A percentile compares a stretch with the other conserved stretches of the same genome.
phyloP scores from a whole-genome alignment of 1,140 invertebrate species.

The Pseudomyrmex concolor region DNA sequence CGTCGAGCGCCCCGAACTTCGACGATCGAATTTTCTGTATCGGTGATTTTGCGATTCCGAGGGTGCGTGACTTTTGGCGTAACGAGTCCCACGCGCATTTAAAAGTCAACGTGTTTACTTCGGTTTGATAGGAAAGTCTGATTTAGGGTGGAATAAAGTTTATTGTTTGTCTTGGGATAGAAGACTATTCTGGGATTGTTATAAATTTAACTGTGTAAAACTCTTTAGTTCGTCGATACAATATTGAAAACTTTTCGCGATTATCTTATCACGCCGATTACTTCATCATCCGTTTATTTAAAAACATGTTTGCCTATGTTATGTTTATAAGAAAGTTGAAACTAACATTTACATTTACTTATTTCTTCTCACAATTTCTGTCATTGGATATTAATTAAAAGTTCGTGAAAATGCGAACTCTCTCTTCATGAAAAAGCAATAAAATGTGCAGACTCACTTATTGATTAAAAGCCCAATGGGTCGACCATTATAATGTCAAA shows the following conservation, averaged over 20 bases:
- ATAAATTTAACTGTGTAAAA: neutral
- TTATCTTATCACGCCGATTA: neutral
- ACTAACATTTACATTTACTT: neutral
- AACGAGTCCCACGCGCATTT: constrained; percentile 36
- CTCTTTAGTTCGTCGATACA: too few relatives aligned
- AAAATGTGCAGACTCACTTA: neutral
- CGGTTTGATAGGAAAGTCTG: neutral
- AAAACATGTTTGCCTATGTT: neutral
- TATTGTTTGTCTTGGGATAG: neutral
- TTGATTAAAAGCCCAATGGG: neutral
- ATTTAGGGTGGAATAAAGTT: neutral
- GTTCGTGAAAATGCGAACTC: neutral
- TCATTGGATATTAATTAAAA: neutral
- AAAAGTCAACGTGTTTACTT: constrained; percentile 21
- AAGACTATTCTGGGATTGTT: too few relatives aligned
- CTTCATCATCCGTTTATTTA: neutral
- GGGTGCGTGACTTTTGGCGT: constrained; percentile 12
- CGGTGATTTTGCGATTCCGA: constrained; percentile 27
- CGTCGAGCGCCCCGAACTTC: neutral
- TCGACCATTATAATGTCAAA: neutral
- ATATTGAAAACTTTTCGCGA: neutral
- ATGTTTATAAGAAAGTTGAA: neutral
- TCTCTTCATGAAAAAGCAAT: neutral
- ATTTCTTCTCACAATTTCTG: neutral
- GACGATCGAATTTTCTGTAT: constrained; percentile 45